A percentile compares a stretch with the other conserved stretches of the same genome.
phyloP scores from a whole-genome alignment of 2,797 vertebrate species.

The Ptychobarbus kaznakovi region DNA sequence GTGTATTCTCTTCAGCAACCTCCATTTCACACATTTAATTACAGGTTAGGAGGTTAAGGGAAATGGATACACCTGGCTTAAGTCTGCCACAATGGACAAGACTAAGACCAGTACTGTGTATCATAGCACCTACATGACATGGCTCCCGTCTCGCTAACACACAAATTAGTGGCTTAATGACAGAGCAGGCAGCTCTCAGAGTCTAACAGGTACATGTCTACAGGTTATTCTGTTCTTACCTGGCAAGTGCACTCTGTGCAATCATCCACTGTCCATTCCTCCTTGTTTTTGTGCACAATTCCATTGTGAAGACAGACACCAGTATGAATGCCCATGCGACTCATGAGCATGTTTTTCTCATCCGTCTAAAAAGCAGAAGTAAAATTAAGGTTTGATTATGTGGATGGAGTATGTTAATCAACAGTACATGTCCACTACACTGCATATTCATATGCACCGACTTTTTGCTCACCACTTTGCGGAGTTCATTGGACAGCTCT shows the following conservation, averaged over 20 bases:
- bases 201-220: slow-evolving; percentile 58
- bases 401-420: neutral
- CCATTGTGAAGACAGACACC: slow-evolving; percentile 93
- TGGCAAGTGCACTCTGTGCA: slow-evolving; percentile 98
- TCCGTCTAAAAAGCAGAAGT: slow-evolving; percentile 78
- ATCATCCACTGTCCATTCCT: slow-evolving; percentile 95
- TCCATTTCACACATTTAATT: slow-evolving; percentile 67
- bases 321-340: slow-evolving; percentile 76
- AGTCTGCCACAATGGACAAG: slow-evolving; percentile 62
- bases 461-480: slow-evolving; percentile 86
- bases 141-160: slow-evolving; percentile 63
- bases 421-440: neutral
- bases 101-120: slow-evolving; percentile 58
- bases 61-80: slow-evolving; percentile 62
- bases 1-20: slow-evolving; percentile 11
- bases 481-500: slow-evolving; percentile 88
- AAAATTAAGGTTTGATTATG: neutral
- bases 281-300: slow-evolving; percentile 87
- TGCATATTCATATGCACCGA: neutral
- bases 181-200: slow-evolving; percentile 37
- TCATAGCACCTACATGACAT: slow-evolving; percentile 63
- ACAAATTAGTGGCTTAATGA: slow-evolving; percentile 72
- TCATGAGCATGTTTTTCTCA: slow-evolving; percentile 85
- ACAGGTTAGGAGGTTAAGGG: slow-evolving; percentile 62
- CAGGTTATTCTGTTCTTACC: slow-evolving; percentile 74